Base-by-base conservation (phyloP, 64 coral and sea anemone genomes). In the Porites australiensis region DNA sequence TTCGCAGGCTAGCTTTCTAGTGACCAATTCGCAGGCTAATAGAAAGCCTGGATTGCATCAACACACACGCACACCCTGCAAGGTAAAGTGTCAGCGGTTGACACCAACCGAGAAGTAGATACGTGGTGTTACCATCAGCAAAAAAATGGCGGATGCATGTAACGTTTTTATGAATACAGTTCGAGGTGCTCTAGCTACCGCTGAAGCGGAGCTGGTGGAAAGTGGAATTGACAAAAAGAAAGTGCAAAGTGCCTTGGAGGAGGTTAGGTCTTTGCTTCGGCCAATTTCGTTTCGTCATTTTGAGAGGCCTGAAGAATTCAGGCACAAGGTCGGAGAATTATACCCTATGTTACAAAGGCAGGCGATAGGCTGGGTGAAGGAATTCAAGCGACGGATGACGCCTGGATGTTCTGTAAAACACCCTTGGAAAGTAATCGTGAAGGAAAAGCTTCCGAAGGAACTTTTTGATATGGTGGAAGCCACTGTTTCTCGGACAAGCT, bases 401-500 rank as follows among this genome's bases (percentile, higher is more conserved):
- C 76, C 88, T 13, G 58, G 75, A 54, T 68, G 75, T 58, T 72
- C 69, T 18, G 88, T 90, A 47, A 79, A 74, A 15, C 52, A 88
- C 58, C 69, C 86, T 5, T 59, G 51, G 69, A 14, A 57, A 63
- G 80, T 83, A 44, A n/a, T 83, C 45, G 27, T 83, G 46, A 58
- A 83, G 0, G 80, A 83, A 48, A 60, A 83, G 11, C 58, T 83
- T 13, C 57, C 57, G 6, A 64, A 21, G 18, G 86, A 84, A 60
- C 57, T 83, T 13, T 83, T 83, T 83, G 13, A 74, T 47, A 43
- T 84, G 59, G 19, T 84, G 8, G 66, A 84, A 75, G 69, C 70
- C 0, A 54, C 58, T 58, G 70, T 88, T 88, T 88, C 20, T 3
- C 70, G 48, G 44, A 73, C 51, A 74, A 88, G 11, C 49, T 74